Base-by-base conservation (phyloP, 1,140 invertebrate genomes). In the Archegozetes longisetosus region DNA sequence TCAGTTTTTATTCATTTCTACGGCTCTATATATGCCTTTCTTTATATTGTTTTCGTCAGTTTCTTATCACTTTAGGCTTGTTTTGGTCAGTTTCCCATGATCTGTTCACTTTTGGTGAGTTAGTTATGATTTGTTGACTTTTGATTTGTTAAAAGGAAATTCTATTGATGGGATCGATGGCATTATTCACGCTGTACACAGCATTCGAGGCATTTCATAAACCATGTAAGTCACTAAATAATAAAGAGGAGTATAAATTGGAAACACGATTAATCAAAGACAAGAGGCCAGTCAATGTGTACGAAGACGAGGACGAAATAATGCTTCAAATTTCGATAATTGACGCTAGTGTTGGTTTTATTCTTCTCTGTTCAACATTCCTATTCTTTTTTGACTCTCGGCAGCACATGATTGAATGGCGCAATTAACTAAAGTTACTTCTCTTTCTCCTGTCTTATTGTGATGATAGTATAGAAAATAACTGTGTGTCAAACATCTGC, bases 311-410 rank as follows among this genome's bases (percentile, higher is more conserved):
- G n/a, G 57, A 58, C 27, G 57, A 58, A 2, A 49, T 25, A 20
- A 58, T 58, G 48, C 48, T 51, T 6, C 26, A 22, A 50, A 22
- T 58, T 9, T 25, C 24, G 9, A 20, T 51, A 13, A 51, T 58
- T 13, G 26, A 58, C 27, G 17, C 57, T 13, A 1, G 2, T 2
- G 47, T 58, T 50, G 57, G 47, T 27, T 58, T 58, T 27, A 40
- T 58, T 12, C 17, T 58, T 9, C 23, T 58, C 4, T 58, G 57
- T 46, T 58, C 57, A 3, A 24, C 48, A 25, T 58, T 58, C 50
- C 49, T 58, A n/a, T 58, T 50, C 51, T 58, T 58, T 27, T 58
- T 58, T n/a, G 57, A 58, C 49, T 58, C 57, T 14, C 9, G 57
- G 12, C 57, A 58, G 26, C 46, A 50, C n/a, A 50, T 58, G 47